Percentiles rank a stretch among this genome's conserved stretches.
Evolutionary conservation across 2,888 invertebrate genomes (phyloP).

Genomic region (Nomada lathburiana): DNA sequence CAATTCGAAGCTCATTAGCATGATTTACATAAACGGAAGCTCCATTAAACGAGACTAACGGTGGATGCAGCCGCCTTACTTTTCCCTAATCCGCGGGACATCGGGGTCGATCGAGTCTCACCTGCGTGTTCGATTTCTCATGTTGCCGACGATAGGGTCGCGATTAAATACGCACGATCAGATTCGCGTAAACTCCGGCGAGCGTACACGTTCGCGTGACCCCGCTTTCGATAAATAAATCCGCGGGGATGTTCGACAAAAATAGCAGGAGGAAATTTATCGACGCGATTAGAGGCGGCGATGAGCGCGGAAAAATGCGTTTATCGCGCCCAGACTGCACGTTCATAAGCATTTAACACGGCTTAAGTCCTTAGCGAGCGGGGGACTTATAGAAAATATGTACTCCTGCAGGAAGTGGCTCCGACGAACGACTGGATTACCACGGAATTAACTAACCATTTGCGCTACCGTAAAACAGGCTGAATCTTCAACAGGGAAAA

Average conservation of each 20-base stretch:
- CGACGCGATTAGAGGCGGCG: conserved; percentile 13
- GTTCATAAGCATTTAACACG: conserved; percentile 4
- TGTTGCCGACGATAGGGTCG: conserved; percentile 50
- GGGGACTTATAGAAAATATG: background rate
- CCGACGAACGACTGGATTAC: conserved; percentile 11
- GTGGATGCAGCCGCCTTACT: conserved; percentile 45
- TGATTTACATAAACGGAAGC: conserved; percentile 48
- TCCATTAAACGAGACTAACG: conserved; percentile 45
- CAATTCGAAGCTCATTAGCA: conserved; percentile 38
- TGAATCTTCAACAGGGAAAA: background rate
- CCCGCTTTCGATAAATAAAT: conserved; percentile 53
- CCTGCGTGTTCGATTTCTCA: conserved; percentile 60
- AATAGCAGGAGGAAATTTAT: conserved; percentile 37
- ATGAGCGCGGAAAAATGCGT: conserved; percentile 25
- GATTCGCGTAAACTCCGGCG: conserved; percentile 5
- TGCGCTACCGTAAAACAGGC: background rate
- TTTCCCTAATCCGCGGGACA: conserved; percentile 56
- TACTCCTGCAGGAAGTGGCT: background rate
- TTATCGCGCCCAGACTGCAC: background rate
- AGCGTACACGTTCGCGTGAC: conserved; percentile 44
- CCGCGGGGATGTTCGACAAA: conserved; percentile 8
- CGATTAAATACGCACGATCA: conserved; percentile 36
- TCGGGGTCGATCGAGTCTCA: conserved; percentile 42
- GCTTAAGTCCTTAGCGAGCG: background rate
- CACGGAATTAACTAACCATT: background rate